A percentile compares a stretch with the other conserved stretches of the same genome.
phyloP scores from a whole-genome alignment of 2,888 invertebrate species.

The Heliconius aoede region DNA sequence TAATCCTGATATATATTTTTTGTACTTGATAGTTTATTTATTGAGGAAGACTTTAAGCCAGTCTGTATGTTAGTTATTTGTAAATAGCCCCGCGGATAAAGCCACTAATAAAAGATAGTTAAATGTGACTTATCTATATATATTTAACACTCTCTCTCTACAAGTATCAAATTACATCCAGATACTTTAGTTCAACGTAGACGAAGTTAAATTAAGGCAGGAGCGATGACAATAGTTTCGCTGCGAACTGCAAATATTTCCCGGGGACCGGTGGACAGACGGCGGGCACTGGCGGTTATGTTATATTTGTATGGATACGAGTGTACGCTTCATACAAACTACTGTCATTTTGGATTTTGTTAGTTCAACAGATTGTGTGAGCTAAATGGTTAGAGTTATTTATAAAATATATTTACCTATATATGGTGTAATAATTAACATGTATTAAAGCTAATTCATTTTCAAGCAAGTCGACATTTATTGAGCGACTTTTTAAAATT shows the following conservation, averaged over 20 bases:
- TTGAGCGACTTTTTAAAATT: no score
- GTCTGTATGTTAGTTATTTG: no score
- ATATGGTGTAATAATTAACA: neutral
- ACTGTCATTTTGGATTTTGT: neutral
- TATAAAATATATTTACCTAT: neutral
- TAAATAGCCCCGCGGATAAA: no score
- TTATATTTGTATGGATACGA: slow-evolving; percentile 31
- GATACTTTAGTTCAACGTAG: slow-evolving; percentile 27
- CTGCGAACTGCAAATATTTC: slow-evolving; percentile 44
- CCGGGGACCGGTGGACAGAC: slow-evolving; percentile 39
- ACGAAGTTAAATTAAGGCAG: slow-evolving; percentile 45
- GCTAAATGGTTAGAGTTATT: neutral
- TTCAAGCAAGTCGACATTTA: no score
- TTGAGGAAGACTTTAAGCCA: no score
- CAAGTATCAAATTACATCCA: slow-evolving; percentile 18
- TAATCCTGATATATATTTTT: no score
- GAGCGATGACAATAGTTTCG: slow-evolving; percentile 44
- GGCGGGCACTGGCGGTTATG: slow-evolving; percentile 12
- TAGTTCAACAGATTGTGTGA: neutral
- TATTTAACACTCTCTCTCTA: no score
- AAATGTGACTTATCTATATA: no score
- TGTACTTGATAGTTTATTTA: no score
- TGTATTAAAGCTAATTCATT: no score
- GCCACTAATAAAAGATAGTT: neutral
- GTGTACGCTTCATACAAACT: neutral